Percentiles rank a stretch among this genome's conserved stretches.
phyloP scores from a whole-genome alignment of 2,888 invertebrate genomes.

The Scaptomyza parva region DNA sequence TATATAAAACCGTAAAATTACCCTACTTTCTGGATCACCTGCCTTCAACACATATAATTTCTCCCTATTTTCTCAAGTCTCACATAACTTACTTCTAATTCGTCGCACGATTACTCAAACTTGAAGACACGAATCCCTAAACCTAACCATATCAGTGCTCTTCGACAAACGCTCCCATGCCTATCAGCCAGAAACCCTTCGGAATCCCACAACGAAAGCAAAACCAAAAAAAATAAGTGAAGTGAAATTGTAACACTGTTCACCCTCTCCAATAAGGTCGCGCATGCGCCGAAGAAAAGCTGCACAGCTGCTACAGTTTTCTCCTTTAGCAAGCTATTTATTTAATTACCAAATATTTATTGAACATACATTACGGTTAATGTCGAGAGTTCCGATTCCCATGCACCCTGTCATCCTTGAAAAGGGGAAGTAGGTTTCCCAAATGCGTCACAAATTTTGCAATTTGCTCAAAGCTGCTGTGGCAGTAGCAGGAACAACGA shows the following conservation, averaged over 20 bases:
- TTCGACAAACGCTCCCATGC: constrained; percentile 58
- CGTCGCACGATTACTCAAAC: constrained; percentile 47
- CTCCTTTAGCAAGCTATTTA: constrained; percentile 59
- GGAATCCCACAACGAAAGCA: constrained; percentile 59
- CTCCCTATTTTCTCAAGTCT: not conserved
- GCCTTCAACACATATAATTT: not conserved
- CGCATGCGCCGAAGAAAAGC: constrained; percentile 60
- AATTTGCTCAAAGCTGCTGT: constrained; percentile 62
- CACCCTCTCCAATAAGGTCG: constrained; percentile 51
- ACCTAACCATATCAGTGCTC: constrained; percentile 42
- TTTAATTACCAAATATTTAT: constrained; percentile 81
- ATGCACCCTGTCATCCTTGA: constrained; percentile 20
- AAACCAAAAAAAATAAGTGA: constrained; percentile 25
- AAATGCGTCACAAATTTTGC: constrained; percentile 75
- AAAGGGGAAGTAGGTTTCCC: constrained; percentile 34
- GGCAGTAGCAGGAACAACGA: constrained; percentile 17
- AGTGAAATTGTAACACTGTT: constrained; percentile 76
- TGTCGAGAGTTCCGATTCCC: constrained; percentile 63
- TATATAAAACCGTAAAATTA: no score
- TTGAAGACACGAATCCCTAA: constrained; percentile 35
- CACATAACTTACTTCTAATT: constrained; percentile 12
- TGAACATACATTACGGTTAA: constrained; percentile 79
- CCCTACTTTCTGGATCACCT: constrained; percentile 4
- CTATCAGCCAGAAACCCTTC: constrained; percentile 17
- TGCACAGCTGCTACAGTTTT: constrained; percentile 67